Evolutionary conservation across 1,140 invertebrate species (phyloP), one percentile per base, ranked within the genome.

Genomic region (Drosophila nannoptera): DNA sequence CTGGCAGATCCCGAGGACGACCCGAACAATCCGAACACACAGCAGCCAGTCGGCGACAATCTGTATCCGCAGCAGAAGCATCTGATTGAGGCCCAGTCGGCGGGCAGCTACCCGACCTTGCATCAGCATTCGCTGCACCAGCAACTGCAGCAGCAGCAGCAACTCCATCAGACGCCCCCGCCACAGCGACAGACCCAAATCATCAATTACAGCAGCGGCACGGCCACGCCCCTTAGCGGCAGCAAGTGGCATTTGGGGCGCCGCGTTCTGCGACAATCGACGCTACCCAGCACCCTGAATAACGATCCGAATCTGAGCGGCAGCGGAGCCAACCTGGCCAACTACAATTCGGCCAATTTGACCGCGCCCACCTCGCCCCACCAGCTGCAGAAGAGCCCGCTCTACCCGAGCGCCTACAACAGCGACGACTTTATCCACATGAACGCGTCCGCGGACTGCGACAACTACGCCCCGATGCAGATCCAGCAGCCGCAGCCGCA

Each of bases 351-450:
- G 22, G 81, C 81, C 7, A 87, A 87, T 49, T 61, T 89, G 22
- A 89, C 87, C 5, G 88, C 88, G 32, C 88, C 88, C 38, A 88
- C 87, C 11, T 89, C 89, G 14, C 88, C 88, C 6, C 88, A 89
- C 70, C 80, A 88, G 53, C 63, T 78, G 40, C 89, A 89, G 62
- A 87, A 89, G 49, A 87, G 74, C 49, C 87, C 87, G 8, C 77
- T 89, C 14, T 90, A 89, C 68, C 76, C 87, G 50, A 89, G 74
- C 61, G 83, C 88, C 36, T 89, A 89, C 46, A 88, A 87, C 69
- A 89, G 88, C 53, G 89, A 90, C 72, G 88, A 88, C 54, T 72
- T 87, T 31, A 88, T 89, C 9, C 78, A 89, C 53, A 87, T 88
- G 74, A 87, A 87, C 50, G 80, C 77, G 33, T 65, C 53, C 8